A percentile compares a stretch with the other conserved stretches of the same genome.
Conservation (phyloP, 2,797 vertebrate genomes). For the Masticophis lateralis region DNA sequence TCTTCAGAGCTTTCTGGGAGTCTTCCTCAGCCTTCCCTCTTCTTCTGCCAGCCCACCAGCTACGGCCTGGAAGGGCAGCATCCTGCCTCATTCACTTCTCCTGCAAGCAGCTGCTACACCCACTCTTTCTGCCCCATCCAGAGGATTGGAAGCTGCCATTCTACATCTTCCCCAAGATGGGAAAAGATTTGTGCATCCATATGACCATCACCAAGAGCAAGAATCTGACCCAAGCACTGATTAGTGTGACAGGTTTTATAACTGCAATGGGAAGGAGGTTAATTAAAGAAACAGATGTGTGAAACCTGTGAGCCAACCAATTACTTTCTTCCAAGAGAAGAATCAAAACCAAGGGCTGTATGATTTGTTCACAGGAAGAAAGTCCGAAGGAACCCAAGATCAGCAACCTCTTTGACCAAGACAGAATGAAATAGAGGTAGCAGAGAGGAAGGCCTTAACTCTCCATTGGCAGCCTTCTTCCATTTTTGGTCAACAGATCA, state of each 20-base stretch:
- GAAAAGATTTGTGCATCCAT: neutral
- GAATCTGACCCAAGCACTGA: neutral
- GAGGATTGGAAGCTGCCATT: neutral
- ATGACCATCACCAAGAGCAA: neutral
- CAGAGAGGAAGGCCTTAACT: neutral
- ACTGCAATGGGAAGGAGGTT: neutral
- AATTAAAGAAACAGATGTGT: neutral
- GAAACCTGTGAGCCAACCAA: neutral
- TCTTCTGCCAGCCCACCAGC: neutral
- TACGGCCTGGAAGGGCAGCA: neutral
- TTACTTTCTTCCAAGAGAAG: neutral
- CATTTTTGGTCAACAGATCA: neutral
- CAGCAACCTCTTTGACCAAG: neutral
- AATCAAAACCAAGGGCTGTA: neutral
- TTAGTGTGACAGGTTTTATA: neutral
- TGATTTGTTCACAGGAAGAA: neutral
- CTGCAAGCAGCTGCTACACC: neutral
- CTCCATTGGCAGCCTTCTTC: neutral
- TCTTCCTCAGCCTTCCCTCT: neutral
- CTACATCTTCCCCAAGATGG: neutral
- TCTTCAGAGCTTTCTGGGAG: neutral
- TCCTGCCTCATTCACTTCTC: neutral
- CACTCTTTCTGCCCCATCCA: too few species aligned
- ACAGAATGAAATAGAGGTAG: neutral
- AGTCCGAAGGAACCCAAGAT: neutral